Evolutionary conservation across 2,797 vertebrate species (phyloP).

Genomic region (Macropus fuliginosus): DNA sequence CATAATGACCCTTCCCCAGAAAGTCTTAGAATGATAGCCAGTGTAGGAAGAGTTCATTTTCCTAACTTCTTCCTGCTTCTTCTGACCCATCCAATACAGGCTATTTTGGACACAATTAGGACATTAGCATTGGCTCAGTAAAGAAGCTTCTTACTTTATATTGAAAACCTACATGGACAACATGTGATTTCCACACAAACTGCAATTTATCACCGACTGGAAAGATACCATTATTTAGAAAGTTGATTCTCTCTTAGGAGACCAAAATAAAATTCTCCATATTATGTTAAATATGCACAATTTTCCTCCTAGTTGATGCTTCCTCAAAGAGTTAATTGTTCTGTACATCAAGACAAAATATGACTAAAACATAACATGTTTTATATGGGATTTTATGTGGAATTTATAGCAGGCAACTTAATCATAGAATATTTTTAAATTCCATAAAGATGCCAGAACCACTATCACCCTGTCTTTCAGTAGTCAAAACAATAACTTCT

Average conservation of each 20-base stretch:
- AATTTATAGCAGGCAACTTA: not conserved
- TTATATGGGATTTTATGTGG: slow-evolving; percentile 52
- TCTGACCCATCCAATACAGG: not conserved
- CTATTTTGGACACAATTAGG: slow-evolving; percentile 25
- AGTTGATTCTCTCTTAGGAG: slow-evolving; percentile 17
- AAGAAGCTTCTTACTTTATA: slow-evolving; percentile 19
- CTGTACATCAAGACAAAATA: slow-evolving; percentile 33
- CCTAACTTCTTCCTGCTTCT: slow-evolving; percentile 18
- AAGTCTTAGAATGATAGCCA: slow-evolving; percentile 18
- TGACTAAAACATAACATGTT: slow-evolving; percentile 47
- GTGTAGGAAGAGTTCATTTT: slow-evolving; percentile 26
- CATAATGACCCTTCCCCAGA: slow-evolving; percentile 18
- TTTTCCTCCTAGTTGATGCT: slow-evolving; percentile 26
- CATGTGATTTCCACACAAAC: slow-evolving; percentile 7
- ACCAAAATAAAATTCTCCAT: slow-evolving; percentile 23
- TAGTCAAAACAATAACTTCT: slow-evolving; percentile 80
- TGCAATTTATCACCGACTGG: not conserved
- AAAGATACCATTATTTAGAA: slow-evolving; percentile 10
- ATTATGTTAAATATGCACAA: slow-evolving; percentile 35
- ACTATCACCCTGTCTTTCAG: slow-evolving; percentile 71
- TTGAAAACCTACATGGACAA: slow-evolving; percentile 18
- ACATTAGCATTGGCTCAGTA: slow-evolving; percentile 17
- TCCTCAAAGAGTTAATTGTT: slow-evolving; percentile 34
- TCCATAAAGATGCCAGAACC: slow-evolving; percentile 64
- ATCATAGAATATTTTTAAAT: slow-evolving; percentile 54